phyloP scores from a whole-genome alignment of 53 echinoderm and acorn worm species.

The Pentamera pediparva region DNA sequence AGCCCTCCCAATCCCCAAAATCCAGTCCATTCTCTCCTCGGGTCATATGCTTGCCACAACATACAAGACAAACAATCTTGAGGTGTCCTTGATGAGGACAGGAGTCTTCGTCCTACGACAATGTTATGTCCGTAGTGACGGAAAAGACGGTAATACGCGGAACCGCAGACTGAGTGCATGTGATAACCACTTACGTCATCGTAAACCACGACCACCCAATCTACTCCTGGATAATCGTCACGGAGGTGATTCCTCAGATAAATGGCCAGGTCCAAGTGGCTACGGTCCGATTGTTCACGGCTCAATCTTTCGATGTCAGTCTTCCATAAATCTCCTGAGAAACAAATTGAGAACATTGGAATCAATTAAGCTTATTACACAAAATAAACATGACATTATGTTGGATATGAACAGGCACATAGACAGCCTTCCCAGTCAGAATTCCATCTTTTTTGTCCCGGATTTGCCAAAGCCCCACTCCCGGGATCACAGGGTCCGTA shows the following conservation, averaged over 20 bases:
- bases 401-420: too few relatives aligned
- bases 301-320: constrained; percentile 4
- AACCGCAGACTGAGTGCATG: not conserved
- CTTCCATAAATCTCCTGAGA: constrained; percentile 20
- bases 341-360: not conserved
- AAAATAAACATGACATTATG: too few relatives aligned
- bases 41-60: not conserved
- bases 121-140: not conserved
- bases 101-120: not conserved
- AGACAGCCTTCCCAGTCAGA: too few relatives aligned
- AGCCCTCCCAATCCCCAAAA: not conserved
- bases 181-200: not conserved
- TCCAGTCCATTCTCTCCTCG: not conserved
- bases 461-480: not conserved
- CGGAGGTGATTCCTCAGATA: not conserved
- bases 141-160: not conserved
- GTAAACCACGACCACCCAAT: not conserved
- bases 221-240: not conserved
- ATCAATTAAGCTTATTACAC: not conserved
- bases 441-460: too few relatives aligned
- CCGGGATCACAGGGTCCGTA: not conserved
- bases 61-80: not conserved
- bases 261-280: not conserved
- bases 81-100: not conserved
- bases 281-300: not conserved